Evolutionary conservation across 1,140 invertebrate species (phyloP), one percentile per base, ranked within the genome.

Genomic region (Coptotermes formosanus): DNA sequence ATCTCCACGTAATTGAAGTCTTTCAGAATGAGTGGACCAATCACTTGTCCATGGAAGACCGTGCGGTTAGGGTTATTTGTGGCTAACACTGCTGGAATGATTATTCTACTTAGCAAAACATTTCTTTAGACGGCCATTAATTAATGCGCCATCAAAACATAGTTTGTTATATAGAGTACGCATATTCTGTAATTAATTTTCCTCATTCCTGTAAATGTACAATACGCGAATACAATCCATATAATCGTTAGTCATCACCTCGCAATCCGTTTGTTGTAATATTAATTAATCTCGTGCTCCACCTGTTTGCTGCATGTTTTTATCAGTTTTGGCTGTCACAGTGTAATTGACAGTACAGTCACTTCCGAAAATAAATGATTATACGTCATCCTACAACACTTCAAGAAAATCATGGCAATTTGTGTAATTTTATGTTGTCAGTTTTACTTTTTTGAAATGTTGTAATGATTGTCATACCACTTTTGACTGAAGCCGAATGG

Each of bases 151-250:
- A 30, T n/a, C n/a, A 75, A 16, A 75, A 75, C 19, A 21, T 7
- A 64, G 19, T 30, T 25, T 30, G 25, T 3, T 3, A 25, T 14
- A n/a, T 9, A 3, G 64, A 75, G 30, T 16, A 55, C 14, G 52
- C 52, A 55, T 75, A 75, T 75, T n/a, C n/a, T 25, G n/a, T 75
- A 75, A 75, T 75, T 75, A 75, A 75, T 75, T 75, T 75, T 2
- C n/a, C 64, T 75, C 64, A 75, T 75, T 75, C 25, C 25, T 9
- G 25, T 30, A 75, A 75, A 14, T 75, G n/a, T n/a, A 75, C 25
- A 6, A 8, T 75, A 14, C 64, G n/a, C n/a, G 25, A 75, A 75
- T 75, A 75, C 64, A 75, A 30, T 25, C 25, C 64, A n/a, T n/a
- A 30, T 75, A 75, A 75, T 75, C 64, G 64, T 16, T 25, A 75